Base-by-base conservation (phyloP, 1,140 invertebrate genomes). In the Caenorhabditis elegans region DNA sequence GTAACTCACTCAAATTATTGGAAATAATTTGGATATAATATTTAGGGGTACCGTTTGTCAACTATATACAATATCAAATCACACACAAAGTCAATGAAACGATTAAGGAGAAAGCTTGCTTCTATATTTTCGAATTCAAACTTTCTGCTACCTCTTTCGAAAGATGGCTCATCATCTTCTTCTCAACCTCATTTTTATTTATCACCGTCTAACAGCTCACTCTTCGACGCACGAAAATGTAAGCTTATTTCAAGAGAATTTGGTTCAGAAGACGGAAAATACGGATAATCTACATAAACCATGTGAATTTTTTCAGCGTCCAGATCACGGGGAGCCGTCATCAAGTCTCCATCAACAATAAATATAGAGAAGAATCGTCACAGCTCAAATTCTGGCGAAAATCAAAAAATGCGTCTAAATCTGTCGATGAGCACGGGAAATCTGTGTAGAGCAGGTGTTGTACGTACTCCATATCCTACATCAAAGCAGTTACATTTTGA, bases 1-100 rank as follows among this genome's bases (percentile, higher is more conserved):
- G 83, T 84, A 47, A 70, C 19, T 47, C n/a, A 17, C 46, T 34
- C 22, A 31, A 31, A 19, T 65, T 13, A 3, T 15, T n/a, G n/a
- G n/a, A n/a, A n/a, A 36, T 22, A 24, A 11, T 65, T 17, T 46
- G 10, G 8, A n/a, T 0, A 77, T 31, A n/a, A 13, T 39, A 17
- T 76, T 43, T 48, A 84, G 83, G 84, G 84, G 3, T 85, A 85
- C 46, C 81, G 77, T 24, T 26, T 84, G 2, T 85, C 84, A 6
- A 70, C 82, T 2, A 31, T 82, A 17, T 85, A 85, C 36, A 83
- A 85, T 79, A 65, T 82, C 3, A 46, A 84, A 11, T 82, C 84
- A 17, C 84, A 85, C 31, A 28, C 19, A 15, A 75, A 78, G 28
- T 84, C 83, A 3, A 70, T 84, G 43, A 22, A 6, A 4, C 49